phyloP scores from a whole-genome alignment of 2,888 invertebrate genomes.

The Orchesellides sinensis region DNA sequence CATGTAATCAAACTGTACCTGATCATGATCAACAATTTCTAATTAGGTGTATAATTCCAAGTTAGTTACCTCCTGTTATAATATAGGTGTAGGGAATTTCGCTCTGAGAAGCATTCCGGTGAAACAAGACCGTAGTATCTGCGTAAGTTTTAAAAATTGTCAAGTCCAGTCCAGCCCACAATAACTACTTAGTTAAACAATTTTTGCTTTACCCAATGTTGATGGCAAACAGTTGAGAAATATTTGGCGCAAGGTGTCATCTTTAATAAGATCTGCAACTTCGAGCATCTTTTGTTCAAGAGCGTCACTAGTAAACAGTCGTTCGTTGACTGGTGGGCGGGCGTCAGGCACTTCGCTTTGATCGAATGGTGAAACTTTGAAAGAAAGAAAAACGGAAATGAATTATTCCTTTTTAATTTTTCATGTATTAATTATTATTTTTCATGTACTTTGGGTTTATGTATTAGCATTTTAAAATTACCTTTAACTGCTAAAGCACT shows the following conservation, averaged over 20 bases:
- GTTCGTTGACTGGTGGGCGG: conserved; percentile 51
- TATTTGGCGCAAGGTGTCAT: conserved; percentile 69
- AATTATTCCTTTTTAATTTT: too few relatives aligned
- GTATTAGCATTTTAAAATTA: too few relatives aligned
- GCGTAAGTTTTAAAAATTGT: too few relatives aligned
- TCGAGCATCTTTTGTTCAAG: conserved; percentile 64
- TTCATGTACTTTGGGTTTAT: too few relatives aligned
- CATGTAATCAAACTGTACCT: not conserved
- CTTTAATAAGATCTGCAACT: conserved; percentile 63
- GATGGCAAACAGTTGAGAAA: conserved; percentile 72
- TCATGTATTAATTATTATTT: too few relatives aligned
- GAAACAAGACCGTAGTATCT: conserved; percentile 70
- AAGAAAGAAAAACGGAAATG: not conserved
- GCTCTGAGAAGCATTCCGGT: conserved; percentile 20
- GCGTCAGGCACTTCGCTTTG: conserved; percentile 65
- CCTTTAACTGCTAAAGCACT: too few relatives aligned
- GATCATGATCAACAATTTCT: not conserved
- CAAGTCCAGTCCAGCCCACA: too few relatives aligned
- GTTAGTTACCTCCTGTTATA: conserved; percentile 73
- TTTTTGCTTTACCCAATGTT: conserved; percentile 73
- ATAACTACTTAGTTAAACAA: too few relatives aligned
- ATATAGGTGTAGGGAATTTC: conserved; percentile 70
- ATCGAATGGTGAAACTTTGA: conserved; percentile 11
- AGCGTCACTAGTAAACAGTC: conserved; percentile 66
- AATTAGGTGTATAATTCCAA: not conserved